Percentiles rank a stretch among this genome's conserved stretches.
Conservation (phyloP, 2,113 vertebrate species). For the Nymphicus hollandicus region DNA sequence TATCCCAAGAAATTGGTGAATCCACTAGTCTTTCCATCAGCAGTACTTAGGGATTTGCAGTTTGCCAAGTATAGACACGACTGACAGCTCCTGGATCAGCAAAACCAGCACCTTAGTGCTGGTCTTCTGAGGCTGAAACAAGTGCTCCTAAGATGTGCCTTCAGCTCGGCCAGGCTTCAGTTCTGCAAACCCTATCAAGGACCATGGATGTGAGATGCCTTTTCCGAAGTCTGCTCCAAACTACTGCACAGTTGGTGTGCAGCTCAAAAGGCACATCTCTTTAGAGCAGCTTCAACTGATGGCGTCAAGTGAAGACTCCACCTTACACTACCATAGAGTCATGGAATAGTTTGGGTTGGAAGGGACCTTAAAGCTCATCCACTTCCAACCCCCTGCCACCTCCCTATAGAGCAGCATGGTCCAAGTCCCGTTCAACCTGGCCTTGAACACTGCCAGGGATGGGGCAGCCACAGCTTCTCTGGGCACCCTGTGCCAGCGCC, state of each 20-base stretch:
- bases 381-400: too few relatives aligned
- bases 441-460: too few relatives aligned
- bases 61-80: background rate
- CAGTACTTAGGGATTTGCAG: background rate
- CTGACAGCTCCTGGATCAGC: background rate
- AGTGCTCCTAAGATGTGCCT: background rate
- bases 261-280: background rate
- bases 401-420: fast-evolving
- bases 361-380: too few relatives aligned
- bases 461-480: too few relatives aligned
- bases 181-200: background rate
- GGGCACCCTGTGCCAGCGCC: too few relatives aligned
- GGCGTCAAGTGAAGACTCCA: background rate
- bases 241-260: fast-evolving
- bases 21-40: background rate
- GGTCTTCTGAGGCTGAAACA: background rate
- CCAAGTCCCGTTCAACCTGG: too few relatives aligned
- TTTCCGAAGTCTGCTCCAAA: background rate
- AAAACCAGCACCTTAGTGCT: background rate
- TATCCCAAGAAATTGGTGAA: background rate
- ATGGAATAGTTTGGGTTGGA: too few relatives aligned
- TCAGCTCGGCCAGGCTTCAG: background rate
- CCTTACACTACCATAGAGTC: background rate
- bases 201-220: background rate
- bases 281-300: background rate